Conservation (phyloP, 2,888 invertebrate genomes). For the Dynastes tityus region DNA sequence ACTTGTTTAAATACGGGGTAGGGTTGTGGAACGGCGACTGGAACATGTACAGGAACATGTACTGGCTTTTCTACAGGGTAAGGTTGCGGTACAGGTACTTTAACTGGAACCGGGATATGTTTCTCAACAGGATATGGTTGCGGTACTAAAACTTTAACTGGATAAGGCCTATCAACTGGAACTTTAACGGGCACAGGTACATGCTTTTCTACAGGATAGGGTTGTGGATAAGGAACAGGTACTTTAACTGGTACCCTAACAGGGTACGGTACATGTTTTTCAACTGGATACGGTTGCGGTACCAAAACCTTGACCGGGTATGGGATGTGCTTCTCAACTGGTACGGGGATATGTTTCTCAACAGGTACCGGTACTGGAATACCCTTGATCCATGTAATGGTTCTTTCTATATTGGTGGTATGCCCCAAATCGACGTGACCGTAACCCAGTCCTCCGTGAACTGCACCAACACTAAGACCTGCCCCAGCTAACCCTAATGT, state of each 20-base stretch:
- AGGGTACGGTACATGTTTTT: slow-evolving; percentile 82
- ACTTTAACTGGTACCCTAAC: slow-evolving; percentile 87
- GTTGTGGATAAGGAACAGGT: slow-evolving; percentile 83
- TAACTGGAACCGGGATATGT: slow-evolving; percentile 82
- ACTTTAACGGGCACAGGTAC: slow-evolving; percentile 81
- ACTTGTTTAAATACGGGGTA: slow-evolving; percentile 82
- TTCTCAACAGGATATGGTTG: slow-evolving; percentile 88
- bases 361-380: slow-evolving; percentile 79
- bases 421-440: slow-evolving; percentile 65
- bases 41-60: slow-evolving; percentile 83
- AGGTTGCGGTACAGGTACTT: slow-evolving; percentile 83
- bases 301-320: slow-evolving; percentile 77
- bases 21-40: slow-evolving; percentile 83
- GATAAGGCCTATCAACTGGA: slow-evolving; percentile 84
- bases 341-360: slow-evolving; percentile 76
- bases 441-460: slow-evolving; percentile 56
- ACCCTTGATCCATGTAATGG: slow-evolving; percentile 79
- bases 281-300: slow-evolving; percentile 80
- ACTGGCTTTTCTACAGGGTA: slow-evolving; percentile 86
- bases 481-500: slow-evolving; percentile 62
- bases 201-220: slow-evolving; percentile 86
- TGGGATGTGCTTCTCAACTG: slow-evolving; percentile 79
- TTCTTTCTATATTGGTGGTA: slow-evolving; percentile 75
- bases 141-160: slow-evolving; percentile 85
- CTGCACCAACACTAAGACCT: slow-evolving; percentile 58